These are phyloP conservation scores for Columba guinea DNA, from an alignment of 2,797 vertebrate species.

Conservation along the genomic window DNA sequence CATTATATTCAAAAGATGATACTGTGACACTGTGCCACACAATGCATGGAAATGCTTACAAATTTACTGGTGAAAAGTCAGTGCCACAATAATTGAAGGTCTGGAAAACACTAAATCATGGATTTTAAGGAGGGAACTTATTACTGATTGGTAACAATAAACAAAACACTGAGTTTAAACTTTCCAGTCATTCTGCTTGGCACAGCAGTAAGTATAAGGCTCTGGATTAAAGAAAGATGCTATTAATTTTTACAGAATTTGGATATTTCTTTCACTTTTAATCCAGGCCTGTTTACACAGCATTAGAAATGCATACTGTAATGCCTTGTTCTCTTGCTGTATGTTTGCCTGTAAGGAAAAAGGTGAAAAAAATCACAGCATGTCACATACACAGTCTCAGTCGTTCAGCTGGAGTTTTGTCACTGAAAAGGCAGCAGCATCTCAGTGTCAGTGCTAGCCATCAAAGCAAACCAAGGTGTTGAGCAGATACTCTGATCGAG, in stretches of 20 bases:
- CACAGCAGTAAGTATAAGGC: neutral
- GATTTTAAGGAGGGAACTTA: neutral
- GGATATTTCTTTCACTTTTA: neutral
- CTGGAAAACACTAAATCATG: neutral
- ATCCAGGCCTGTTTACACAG: neutral
- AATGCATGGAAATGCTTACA: neutral
- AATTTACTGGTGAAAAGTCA: neutral
- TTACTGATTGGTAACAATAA: neutral
- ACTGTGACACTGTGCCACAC: neutral
- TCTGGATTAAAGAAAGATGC: neutral
- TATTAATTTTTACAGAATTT: neutral
- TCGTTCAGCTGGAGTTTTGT: conserved; percentile 37
- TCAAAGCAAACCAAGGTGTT: conserved; percentile 66
- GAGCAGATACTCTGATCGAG: conserved; percentile 55
- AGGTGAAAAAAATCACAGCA: neutral
- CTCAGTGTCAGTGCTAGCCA: conserved; percentile 31
- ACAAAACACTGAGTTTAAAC: neutral
- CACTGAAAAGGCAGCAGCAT: conserved; percentile 42
- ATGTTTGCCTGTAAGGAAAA: neutral
- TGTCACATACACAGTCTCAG: neutral
- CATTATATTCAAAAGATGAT: neutral
- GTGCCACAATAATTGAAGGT: neutral
- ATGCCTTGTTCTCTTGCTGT: neutral
- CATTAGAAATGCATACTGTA: neutral
- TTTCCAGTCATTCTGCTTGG: neutral